Conservation (phyloP, 2,888 invertebrate genomes). For the Abrostola triplasia region DNA sequence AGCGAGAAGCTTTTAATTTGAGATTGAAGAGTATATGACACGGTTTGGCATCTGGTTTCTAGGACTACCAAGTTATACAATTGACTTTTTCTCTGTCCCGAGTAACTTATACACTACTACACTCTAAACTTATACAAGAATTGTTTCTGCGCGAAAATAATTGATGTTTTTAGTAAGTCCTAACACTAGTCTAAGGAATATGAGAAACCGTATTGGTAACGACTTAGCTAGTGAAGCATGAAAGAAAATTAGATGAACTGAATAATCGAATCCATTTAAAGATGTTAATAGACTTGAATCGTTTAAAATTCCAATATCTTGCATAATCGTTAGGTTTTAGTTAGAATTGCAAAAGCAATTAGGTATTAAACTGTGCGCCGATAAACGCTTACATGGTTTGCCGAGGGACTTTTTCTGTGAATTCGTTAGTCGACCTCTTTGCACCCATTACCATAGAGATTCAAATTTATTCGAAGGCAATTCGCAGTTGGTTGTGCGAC, state of each 20-base stretch:
- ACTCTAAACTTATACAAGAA: too few species aligned
- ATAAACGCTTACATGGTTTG: conserved; percentile 29
- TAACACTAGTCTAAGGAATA: too few species aligned
- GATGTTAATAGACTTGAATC: neutral
- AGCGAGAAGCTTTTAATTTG: neutral
- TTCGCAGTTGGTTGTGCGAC: conserved; percentile 49
- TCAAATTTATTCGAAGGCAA: conserved; percentile 62
- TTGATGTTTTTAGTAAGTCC: too few species aligned
- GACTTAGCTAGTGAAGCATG: neutral
- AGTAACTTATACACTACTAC: too few species aligned
- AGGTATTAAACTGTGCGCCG: conserved; percentile 24
- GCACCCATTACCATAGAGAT: conserved; percentile 58
- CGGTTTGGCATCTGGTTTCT: too few species aligned
- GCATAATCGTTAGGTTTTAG: conserved; percentile 3
- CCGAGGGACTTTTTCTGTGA: conserved; percentile 16
- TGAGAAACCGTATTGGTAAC: too few species aligned
- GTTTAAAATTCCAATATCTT: neutral
- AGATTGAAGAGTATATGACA: too few species aligned
- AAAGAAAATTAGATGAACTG: neutral
- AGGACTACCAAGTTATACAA: too few species aligned
- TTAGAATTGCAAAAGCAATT: conserved; percentile 29
- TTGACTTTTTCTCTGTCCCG: too few species aligned
- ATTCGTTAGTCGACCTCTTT: conserved; percentile 56
- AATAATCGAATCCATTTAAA: neutral
- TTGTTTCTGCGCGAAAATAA: too few species aligned